A percentile compares a stretch with the other conserved stretches of the same genome.
phyloP scores from a whole-genome alignment of 2,113 vertebrate species.

The Clupea harengus region DNA sequence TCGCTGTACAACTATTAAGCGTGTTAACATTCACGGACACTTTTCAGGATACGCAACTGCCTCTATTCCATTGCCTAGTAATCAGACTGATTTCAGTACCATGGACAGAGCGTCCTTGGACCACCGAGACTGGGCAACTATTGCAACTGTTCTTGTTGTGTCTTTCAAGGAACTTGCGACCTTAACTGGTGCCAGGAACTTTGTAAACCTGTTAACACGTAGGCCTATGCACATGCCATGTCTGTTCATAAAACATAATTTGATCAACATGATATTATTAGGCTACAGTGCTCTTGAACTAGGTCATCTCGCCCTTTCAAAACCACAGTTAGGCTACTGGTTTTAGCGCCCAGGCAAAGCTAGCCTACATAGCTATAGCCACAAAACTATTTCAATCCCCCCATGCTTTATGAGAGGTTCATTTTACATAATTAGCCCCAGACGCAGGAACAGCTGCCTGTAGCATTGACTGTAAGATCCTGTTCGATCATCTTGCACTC shows the following conservation, averaged over 20 bases:
- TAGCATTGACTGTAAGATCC: background rate
- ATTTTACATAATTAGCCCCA: background rate
- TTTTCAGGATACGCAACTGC: background rate
- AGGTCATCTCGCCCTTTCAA: background rate
- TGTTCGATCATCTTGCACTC: too few species aligned
- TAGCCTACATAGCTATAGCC: too few species aligned
- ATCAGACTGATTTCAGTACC: conserved; percentile 59
- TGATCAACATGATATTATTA: background rate
- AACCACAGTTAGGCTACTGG: background rate
- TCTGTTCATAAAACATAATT: background rate
- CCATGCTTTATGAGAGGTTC: background rate
- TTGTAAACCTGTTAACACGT: background rate
- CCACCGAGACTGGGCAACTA: background rate
- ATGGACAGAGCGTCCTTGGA: conserved; percentile 54
- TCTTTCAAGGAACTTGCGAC: background rate
- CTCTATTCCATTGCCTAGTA: background rate
- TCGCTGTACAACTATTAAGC: background rate
- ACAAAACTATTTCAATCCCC: background rate
- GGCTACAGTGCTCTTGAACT: background rate
- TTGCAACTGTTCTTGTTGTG: background rate
- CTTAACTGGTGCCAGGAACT: background rate
- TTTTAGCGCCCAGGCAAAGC: background rate
- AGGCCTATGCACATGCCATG: background rate
- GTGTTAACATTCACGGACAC: background rate
- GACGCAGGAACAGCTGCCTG: background rate